Evolutionary conservation across 2,797 vertebrate genomes (phyloP).

Genomic region (Parotocinclus haroldoi): DNA sequence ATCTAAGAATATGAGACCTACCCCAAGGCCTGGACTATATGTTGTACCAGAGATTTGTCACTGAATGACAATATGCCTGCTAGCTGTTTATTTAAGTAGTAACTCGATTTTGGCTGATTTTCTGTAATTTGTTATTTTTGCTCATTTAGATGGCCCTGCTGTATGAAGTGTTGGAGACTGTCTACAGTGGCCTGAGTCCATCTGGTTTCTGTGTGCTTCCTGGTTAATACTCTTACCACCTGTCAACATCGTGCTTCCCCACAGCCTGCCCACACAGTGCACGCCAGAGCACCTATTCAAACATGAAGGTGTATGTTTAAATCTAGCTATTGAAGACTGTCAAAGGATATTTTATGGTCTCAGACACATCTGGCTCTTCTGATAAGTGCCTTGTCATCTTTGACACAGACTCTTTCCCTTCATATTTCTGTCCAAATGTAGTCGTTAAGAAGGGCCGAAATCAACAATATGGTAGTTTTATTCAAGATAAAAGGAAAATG

Average conservation of each 20-base stretch:
- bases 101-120: slow-evolving; percentile 42
- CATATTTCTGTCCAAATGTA: slow-evolving; percentile 1
- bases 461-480: slow-evolving; percentile 3
- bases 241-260: slow-evolving; percentile 34
- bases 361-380: slow-evolving; percentile 22
- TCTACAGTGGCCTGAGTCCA: slow-evolving; percentile 54
- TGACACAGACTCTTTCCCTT: slow-evolving; percentile 8
- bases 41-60: neutral
- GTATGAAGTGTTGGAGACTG: slow-evolving; percentile 46
- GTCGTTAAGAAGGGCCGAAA: slow-evolving; percentile 11
- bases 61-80: slow-evolving; percentile 20
- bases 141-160: slow-evolving; percentile 46
- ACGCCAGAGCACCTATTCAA: slow-evolving; percentile 38
- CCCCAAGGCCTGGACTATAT: slow-evolving; percentile 6
- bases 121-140: slow-evolving; percentile 51
- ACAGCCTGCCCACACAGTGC: slow-evolving; percentile 18
- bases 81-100: slow-evolving; percentile 46
- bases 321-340: slow-evolving; percentile 33
- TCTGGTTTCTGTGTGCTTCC: slow-evolving; percentile 53
- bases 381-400: slow-evolving; percentile 27
- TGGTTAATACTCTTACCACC: slow-evolving; percentile 59
- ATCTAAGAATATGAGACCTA: slow-evolving; percentile 15
- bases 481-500: slow-evolving; percentile 8
- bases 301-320: slow-evolving; percentile 34
- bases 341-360: slow-evolving; percentile 29